These are phyloP conservation scores for Ypsolopha scabrella DNA, from an alignment of 2,888 invertebrate species.

Conservation along the genomic window DNA sequence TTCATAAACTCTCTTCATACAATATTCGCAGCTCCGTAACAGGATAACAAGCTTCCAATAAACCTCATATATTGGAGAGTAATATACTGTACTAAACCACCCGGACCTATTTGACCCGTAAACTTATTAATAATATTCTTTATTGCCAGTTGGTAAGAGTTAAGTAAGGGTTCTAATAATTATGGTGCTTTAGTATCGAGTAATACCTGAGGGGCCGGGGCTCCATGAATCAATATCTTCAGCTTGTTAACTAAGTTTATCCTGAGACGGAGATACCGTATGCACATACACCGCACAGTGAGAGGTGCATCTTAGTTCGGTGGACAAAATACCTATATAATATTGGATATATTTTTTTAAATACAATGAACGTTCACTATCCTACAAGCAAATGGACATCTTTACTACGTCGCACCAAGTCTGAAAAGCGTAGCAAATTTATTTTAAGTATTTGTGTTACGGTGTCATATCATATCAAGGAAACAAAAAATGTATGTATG, in stretches of 20 bases:
- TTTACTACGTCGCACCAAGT: not conserved
- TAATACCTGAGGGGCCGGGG: conserved; percentile 36
- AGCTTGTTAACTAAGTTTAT: conserved; percentile 54
- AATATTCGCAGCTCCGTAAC: too few relatives aligned
- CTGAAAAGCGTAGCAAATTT: not conserved
- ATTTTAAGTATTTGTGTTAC: not conserved
- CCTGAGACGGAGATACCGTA: conserved; percentile 42
- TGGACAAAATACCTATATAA: too few relatives aligned
- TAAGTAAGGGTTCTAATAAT: not conserved
- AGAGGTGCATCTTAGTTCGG: not conserved
- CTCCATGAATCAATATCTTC: conserved; percentile 53
- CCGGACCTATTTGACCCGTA: too few relatives aligned
- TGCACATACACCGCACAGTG: conserved; percentile 38
- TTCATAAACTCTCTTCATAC: too few relatives aligned
- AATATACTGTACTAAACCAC: too few relatives aligned
- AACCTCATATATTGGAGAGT: too few relatives aligned
- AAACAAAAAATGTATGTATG: not conserved
- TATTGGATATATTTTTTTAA: too few relatives aligned
- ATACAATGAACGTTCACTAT: too few relatives aligned
- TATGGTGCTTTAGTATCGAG: not conserved
- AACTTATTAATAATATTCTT: too few relatives aligned
- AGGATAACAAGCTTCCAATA: too few relatives aligned
- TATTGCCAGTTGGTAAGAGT: too few relatives aligned
- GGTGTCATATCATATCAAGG: not conserved
- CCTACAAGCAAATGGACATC: too few relatives aligned